Percentiles rank a stretch among this genome's conserved stretches.
These are phyloP conservation scores for Halichoeres trimaculatus DNA, from an alignment of 2,113 vertebrate species.

Conservation along the genomic window DNA sequence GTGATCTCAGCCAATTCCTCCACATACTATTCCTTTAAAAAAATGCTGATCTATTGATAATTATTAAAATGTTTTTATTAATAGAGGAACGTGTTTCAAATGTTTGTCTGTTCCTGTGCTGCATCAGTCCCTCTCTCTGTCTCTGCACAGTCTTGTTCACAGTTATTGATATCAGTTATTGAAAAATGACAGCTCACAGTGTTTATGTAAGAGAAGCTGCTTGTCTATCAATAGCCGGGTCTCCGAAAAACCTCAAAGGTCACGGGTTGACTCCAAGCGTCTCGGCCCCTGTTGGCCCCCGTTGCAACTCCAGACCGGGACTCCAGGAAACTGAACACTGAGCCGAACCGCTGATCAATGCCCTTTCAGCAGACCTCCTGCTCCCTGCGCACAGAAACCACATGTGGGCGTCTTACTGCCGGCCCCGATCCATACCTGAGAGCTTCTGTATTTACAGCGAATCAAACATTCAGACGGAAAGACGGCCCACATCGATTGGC, in stretches of 20 bases:
- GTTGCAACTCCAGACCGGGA: constrained; percentile 41
- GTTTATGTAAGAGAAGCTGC: constrained; percentile 72
- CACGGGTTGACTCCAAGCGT: constrained; percentile 69
- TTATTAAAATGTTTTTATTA: background rate
- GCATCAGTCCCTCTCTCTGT: background rate
- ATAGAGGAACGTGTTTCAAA: background rate
- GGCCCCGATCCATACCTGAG: constrained; percentile 79
- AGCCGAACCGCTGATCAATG: constrained; percentile 79
- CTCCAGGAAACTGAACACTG: constrained; percentile 73
- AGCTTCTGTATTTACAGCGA: constrained; percentile 84
- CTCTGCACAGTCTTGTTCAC: constrained; percentile 11
- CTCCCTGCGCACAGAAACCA: constrained; percentile 66
- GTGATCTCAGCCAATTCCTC: too few species aligned
- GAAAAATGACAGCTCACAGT: constrained; percentile 75
- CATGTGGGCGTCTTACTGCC: constrained; percentile 72
- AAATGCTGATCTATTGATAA: background rate
- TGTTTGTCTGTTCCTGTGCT: background rate
- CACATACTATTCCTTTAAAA: too few species aligned
- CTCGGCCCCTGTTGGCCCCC: constrained; percentile 62
- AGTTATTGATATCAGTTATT: constrained; percentile 58
- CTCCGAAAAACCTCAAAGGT: constrained; percentile 75
- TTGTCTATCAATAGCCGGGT: constrained; percentile 76
- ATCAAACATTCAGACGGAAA: constrained; percentile 82
- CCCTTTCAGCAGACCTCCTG: constrained; percentile 71
- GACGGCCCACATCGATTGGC: constrained; percentile 81